A percentile compares a stretch with the other conserved stretches of the same genome.
These are phyloP conservation scores for Pseudochirops cupreus DNA, from an alignment of 2,797 vertebrate species.

Conservation along the genomic window DNA sequence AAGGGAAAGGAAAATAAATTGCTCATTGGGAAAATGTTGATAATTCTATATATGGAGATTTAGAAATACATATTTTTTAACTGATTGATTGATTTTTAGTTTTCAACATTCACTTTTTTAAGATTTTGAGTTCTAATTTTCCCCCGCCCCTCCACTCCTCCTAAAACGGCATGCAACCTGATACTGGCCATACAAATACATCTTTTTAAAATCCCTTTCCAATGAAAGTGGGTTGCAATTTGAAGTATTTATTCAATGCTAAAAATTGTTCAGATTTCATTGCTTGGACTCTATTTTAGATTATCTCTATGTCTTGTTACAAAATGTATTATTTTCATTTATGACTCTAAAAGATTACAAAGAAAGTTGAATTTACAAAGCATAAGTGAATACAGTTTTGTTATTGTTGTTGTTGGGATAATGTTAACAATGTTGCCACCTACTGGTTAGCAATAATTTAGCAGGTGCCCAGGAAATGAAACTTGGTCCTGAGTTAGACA, in stretches of 20 bases:
- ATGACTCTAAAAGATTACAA: not conserved
- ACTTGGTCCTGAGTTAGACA: not conserved
- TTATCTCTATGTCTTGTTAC: slow-evolving; percentile 8
- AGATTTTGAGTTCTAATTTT: too few relatives aligned
- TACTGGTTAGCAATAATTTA: not conserved
- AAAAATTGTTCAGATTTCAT: slow-evolving; percentile 15
- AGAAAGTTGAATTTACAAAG: not conserved
- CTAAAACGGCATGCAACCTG: too few relatives aligned
- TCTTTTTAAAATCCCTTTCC: slow-evolving; percentile 19
- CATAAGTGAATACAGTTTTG: not conserved
- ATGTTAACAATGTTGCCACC: not conserved
- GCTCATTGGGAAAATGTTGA: slow-evolving; percentile 30
- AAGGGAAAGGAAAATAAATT: slow-evolving; percentile 53
- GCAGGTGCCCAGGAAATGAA: slow-evolving; percentile 20
- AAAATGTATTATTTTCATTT: not conserved
- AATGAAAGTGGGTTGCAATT: not conserved
- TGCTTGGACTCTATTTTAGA: not conserved
- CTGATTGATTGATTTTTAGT: too few relatives aligned
- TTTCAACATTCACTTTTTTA: too few relatives aligned
- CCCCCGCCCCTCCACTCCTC: too few relatives aligned
- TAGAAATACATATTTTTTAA: slow-evolving; percentile 2
- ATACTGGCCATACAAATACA: not conserved
- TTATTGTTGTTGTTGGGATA: not conserved
- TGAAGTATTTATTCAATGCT: not conserved
- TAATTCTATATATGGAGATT: not conserved